Evolutionary conservation across 2,888 invertebrate species (phyloP), one percentile per base, ranked within the genome.

Genomic region (Galerucella calmariensis): DNA sequence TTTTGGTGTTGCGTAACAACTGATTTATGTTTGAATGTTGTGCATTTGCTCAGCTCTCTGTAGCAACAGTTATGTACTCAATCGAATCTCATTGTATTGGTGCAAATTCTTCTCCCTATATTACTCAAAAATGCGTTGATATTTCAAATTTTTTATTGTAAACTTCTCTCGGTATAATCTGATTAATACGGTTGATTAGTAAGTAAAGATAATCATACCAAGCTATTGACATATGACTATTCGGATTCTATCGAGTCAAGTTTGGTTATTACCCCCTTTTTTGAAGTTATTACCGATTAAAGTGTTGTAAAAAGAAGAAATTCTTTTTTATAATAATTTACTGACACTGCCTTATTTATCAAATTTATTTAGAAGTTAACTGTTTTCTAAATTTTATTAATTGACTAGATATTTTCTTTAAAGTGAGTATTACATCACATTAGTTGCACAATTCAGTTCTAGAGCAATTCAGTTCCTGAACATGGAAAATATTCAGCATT

Each of bases 271-370:
- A 46, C 9, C n/a, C 20, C 12, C 44, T 59, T 59, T 68, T 59
- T 44, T 24, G 16, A 59, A 58, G 58, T 59, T 68, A 44, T 44
- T 46, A 56, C 68, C 68, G 46, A 59, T 46, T 20, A 67, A 68
- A 59, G 68, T 68, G 68, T 68, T 68, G 41, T 14, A 68, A 59
- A 59, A 73, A 68, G 61, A 68, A 74, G 67, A 71, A 69, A 69
- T 72, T 72, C 74, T 65, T 79, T 73, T 78, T 77, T 77, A 79
- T 81, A 77, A 79, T 78, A 75, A 79, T 78, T 79, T 80, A 76
- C 77, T 79, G 78, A 81, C 81, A 81, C 81, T 81, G 81, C 81
- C 81, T 81, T 81, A 81, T 79, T 80, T 79, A 78, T 73, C 77
- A 72, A 77, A 74, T 75, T 74, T 76, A 72, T 70, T 78, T 75